These are phyloP conservation scores for Pseudotriccus pelzelni DNA, from an alignment of 2,797 vertebrate species.

Conservation along the genomic window DNA sequence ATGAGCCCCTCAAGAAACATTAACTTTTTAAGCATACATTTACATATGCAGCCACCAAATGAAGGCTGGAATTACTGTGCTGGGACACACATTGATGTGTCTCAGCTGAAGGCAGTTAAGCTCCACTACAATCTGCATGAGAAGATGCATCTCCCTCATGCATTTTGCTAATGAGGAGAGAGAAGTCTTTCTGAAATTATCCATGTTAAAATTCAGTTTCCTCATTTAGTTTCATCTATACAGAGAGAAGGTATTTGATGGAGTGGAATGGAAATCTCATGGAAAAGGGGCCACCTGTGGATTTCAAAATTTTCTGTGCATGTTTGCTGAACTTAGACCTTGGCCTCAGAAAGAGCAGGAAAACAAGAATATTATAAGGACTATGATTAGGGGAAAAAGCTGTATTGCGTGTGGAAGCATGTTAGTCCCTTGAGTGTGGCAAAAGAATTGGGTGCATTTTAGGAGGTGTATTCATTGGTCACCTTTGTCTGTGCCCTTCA, in stretches of 20 bases:
- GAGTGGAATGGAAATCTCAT: background rate
- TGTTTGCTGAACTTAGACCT: background rate
- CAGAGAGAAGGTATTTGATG: background rate
- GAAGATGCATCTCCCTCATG: background rate
- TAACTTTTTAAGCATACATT: background rate
- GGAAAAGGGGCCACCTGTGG: fast-evolving
- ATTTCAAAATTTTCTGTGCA: background rate
- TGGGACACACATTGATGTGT: background rate
- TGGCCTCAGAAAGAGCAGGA: background rate
- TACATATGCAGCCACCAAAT: background rate
- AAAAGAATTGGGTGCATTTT: background rate
- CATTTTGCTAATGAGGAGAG: background rate
- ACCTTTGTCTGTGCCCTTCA: background rate
- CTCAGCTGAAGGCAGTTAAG: background rate
- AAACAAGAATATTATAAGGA: background rate
- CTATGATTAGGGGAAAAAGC: background rate
- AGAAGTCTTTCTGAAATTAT: background rate
- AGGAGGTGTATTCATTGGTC: background rate
- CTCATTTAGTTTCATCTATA: background rate
- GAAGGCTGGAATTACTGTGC: background rate
- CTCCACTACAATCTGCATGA: background rate
- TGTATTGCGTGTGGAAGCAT: background rate
- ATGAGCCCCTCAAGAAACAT: background rate
- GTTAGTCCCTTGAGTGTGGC: background rate
- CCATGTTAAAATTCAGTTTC: background rate